Conservation (phyloP, 1,140 invertebrate genomes). For the Heterodera carotae region DNA sequence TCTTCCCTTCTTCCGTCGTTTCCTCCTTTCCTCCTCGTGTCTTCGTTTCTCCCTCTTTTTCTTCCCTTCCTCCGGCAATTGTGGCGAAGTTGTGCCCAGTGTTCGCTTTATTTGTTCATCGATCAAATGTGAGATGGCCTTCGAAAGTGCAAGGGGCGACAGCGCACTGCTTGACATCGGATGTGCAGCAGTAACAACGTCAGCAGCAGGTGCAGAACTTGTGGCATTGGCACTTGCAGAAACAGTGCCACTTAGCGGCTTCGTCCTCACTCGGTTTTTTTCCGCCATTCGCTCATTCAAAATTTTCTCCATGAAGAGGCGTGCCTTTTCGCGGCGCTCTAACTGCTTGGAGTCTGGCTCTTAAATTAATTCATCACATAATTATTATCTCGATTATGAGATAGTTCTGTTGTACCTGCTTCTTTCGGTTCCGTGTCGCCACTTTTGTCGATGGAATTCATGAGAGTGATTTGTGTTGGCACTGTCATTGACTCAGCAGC, state of each 20-base stretch:
- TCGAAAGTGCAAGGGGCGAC: constrained; percentile 5
- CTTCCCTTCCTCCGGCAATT: not conserved
- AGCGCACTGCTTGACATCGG: not conserved
- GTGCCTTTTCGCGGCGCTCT: constrained; percentile 37
- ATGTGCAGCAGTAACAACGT: not conserved
- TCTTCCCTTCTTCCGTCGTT: not conserved
- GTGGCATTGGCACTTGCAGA: not conserved
- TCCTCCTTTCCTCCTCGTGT: not conserved
- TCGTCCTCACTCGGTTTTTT: constrained; percentile 18
- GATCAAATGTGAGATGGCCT: constrained; percentile 18
- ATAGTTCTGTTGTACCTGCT: not conserved
- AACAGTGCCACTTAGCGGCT: not conserved
- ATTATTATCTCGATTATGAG: not conserved
- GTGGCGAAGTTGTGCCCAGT: constrained; percentile 11
- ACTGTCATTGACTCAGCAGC: not conserved
- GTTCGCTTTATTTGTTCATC: constrained; percentile 18
- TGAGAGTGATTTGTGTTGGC: constrained; percentile 27
- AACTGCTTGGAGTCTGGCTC: constrained; percentile 18
- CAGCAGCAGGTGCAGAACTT: constrained; percentile 9
- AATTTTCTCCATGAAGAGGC: constrained; percentile 43
- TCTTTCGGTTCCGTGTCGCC: constrained; percentile 2
- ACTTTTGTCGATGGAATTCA: not conserved
- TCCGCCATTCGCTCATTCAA: constrained; percentile 41
- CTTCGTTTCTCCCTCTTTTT: not conserved
- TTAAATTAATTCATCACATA: not conserved